Conservation (phyloP, 1,140 invertebrate species). For the Meloidogyne chitwoodi region DNA sequence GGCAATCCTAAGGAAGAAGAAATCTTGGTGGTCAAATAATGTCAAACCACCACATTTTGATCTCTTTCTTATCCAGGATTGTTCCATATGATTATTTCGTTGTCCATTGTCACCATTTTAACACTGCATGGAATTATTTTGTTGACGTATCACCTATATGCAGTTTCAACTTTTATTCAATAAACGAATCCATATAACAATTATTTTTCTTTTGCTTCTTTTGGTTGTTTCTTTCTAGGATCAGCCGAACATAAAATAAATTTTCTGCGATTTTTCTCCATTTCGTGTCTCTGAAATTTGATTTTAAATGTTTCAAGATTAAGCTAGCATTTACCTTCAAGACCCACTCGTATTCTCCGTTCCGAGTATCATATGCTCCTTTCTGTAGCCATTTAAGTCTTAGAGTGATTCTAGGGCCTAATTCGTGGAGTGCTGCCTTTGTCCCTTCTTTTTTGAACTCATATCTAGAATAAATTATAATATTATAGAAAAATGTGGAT, state of each 20-base stretch:
- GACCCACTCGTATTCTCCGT: slow-evolving; percentile 82
- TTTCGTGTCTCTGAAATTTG: slow-evolving; percentile 57
- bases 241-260: slow-evolving; percentile 36
- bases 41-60: too few relatives aligned
- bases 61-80: background rate
- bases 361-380: slow-evolving; percentile 92
- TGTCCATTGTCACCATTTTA: background rate
- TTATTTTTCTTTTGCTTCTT: background rate
- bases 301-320: background rate
- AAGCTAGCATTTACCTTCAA: background rate
- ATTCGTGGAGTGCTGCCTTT: slow-evolving; percentile 78
- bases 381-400: slow-evolving; percentile 86
- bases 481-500: too few relatives aligned
- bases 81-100: background rate
- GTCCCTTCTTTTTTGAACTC: slow-evolving; percentile 80
- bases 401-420: slow-evolving; percentile 91
- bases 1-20: background rate
- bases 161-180: background rate
- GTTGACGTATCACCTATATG: too few relatives aligned
- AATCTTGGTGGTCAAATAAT: too few relatives aligned
- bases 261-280: slow-evolving; percentile 56
- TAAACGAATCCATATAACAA: background rate
- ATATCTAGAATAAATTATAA: slow-evolving; percentile 67
- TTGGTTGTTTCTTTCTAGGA: background rate
- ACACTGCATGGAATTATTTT: background rate